phyloP scores from a whole-genome alignment of 2,888 invertebrate species.

The Merodon equestris region DNA sequence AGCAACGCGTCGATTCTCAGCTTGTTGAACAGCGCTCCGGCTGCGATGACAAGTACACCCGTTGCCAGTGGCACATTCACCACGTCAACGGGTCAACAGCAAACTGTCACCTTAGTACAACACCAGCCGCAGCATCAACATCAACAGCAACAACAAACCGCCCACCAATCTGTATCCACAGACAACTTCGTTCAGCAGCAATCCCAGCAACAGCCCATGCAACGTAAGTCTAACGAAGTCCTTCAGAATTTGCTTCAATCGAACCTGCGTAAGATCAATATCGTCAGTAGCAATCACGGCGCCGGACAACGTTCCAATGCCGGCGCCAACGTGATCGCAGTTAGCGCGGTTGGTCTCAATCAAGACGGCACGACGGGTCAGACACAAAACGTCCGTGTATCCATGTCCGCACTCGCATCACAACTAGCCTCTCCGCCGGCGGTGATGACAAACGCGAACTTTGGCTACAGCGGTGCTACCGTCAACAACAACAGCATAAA shows the following conservation, averaged over 20 bases:
- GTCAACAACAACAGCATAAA: constrained; percentile 71
- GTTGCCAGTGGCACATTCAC: constrained; percentile 79
- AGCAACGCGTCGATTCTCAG: constrained; percentile 87
- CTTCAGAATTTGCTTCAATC: constrained; percentile 76
- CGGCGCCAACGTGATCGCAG: constrained; percentile 77
- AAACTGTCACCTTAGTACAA: constrained; percentile 74
- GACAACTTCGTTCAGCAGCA: constrained; percentile 73
- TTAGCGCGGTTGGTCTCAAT: constrained; percentile 71
- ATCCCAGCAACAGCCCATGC: constrained; percentile 68
- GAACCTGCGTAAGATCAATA: constrained; percentile 76
- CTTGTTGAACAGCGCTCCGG: constrained; percentile 87
- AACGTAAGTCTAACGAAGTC: constrained; percentile 76
- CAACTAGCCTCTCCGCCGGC: constrained; percentile 79
- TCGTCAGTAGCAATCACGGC: constrained; percentile 71
- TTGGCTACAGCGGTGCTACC: constrained; percentile 72
- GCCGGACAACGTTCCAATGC: constrained; percentile 74
- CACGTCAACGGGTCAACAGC: constrained; percentile 71
- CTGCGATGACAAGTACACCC: constrained; percentile 84
- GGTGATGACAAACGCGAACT: constrained; percentile 78
- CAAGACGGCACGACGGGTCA: constrained; percentile 70
- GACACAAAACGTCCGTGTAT: constrained; percentile 78
- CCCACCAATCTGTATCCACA: constrained; percentile 71
- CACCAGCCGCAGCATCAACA: constrained; percentile 71
- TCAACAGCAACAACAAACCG: constrained; percentile 72
- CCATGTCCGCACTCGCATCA: constrained; percentile 79